Evolutionary conservation across 53 echinoderm and acorn worm genomes (phyloP), one percentile per base, ranked within the genome.

Genomic region (Mesocentrotus franciscanus): DNA sequence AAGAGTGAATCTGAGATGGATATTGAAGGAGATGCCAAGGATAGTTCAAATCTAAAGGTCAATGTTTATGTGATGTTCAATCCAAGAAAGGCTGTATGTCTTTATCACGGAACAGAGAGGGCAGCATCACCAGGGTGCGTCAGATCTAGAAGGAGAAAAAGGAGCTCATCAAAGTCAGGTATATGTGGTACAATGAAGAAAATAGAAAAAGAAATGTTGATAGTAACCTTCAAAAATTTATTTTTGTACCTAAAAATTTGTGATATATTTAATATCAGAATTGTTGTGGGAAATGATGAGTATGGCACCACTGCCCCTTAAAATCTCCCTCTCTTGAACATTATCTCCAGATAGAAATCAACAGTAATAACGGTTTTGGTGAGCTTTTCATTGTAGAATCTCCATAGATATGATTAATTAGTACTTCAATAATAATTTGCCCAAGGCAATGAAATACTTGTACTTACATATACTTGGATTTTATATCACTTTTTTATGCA

Each of bases 31-130:
- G 10, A 14, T 5, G 10, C n/a, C 12, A 74, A 55, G 15, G 78
- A 74, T 42, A 55, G 14, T 26, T 49, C 14, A 42, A 26, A 60
- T 9, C 83, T 84, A 94, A 60, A 81, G 60, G 94, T 33, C 94
- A 94, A 61, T 17, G 36, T 81, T 20, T 94, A 94, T 33, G 83
- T 94, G 29, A 60, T 94, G 94, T 94, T 94, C 57, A n/a, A 39
- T 56, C 61, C 49, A 58, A 78, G 68, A 32, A 36, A 78, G 60
- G 94, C 84, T 5, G 22, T 61, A 9, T 94, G 94, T 81, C 94
- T 78, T 33, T 18, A 94, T 78, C 61, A 33, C 8, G 60, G 34
- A 61, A 35, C 57, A 94, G 94, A 94, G 62, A 81, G 39, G 79
- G 39, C 30, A 61, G n/a, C 29, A 64, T 66, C 68, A 39, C 60